Percentiles rank a stretch among this genome's conserved stretches.
Conservation (phyloP, 2,113 vertebrate species). For the Lagopus leucura region DNA sequence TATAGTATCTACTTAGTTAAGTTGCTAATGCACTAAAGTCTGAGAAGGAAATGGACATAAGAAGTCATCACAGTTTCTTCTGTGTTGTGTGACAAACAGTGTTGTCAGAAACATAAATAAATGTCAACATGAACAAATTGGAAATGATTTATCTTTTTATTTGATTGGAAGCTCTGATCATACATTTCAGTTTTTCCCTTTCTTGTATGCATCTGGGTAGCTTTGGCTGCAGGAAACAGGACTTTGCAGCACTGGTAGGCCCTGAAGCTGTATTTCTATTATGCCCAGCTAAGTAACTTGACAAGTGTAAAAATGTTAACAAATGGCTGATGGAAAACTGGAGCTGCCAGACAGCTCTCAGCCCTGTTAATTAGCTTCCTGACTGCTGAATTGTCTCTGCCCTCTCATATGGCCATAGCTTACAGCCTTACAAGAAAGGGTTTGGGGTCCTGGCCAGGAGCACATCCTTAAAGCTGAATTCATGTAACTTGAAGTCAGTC, state of each 20-base stretch:
- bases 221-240: neutral
- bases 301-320: constrained; percentile 72
- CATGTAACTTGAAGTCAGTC: neutral
- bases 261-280: neutral
- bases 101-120: neutral
- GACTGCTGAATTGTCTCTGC: constrained; percentile 67
- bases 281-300: constrained; percentile 51
- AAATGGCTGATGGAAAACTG: constrained; percentile 70
- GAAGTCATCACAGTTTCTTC: neutral
- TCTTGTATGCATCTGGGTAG: neutral
- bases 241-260: neutral
- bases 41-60: neutral
- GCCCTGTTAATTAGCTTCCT: constrained; percentile 69
- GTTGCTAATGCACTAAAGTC: neutral
- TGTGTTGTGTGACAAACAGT: neutral
- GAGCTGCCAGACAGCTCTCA: constrained; percentile 65
- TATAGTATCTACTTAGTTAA: neutral
- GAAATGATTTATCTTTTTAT: neutral
- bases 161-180: neutral
- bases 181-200: neutral
- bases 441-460: constrained; percentile 29
- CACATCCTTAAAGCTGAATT: constrained; percentile 26
- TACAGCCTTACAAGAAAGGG: constrained; percentile 37
- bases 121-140: neutral
- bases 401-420: constrained; percentile 22